Conservation (phyloP, 2,113 vertebrate species). For the Anthoscopus minutus region DNA sequence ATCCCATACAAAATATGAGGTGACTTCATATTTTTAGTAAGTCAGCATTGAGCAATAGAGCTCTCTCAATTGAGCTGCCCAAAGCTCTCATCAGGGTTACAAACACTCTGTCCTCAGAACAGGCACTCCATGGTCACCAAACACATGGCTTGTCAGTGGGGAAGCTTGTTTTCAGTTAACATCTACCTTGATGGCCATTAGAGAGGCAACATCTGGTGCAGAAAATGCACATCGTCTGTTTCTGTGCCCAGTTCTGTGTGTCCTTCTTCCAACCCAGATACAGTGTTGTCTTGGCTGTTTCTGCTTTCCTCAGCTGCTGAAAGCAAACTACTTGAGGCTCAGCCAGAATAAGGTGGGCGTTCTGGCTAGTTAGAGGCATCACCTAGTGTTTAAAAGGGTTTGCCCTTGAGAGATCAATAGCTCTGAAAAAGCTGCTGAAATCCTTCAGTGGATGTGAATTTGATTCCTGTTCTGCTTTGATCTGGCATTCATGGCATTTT, state of each 20-base stretch:
- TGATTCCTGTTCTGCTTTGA: slow-evolving; percentile 19
- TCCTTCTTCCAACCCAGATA: neutral
- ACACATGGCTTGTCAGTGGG: neutral
- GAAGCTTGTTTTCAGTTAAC: neutral
- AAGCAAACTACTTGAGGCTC: neutral
- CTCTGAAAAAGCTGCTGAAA: slow-evolving; percentile 25
- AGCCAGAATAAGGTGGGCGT: neutral
- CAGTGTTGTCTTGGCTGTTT: neutral
- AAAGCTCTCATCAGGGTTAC: neutral
- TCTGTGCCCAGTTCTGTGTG: neutral
- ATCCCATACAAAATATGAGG: neutral
- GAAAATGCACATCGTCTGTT: neutral
- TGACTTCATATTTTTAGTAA: neutral
- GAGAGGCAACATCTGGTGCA: neutral
- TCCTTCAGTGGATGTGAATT: neutral
- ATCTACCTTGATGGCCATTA: neutral
- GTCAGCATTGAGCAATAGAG: neutral
- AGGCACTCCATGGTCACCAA: neutral
- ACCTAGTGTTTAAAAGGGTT: neutral
- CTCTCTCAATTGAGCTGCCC: too few relatives aligned
- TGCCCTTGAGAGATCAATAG: slow-evolving; percentile 6
- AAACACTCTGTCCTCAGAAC: neutral
- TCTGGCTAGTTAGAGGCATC: slow-evolving; percentile 1
- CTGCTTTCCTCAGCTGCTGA: neutral
- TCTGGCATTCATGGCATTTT: neutral